These are phyloP conservation scores for Paraescarpia echinospica DNA, from an alignment of 1,140 invertebrate genomes.

Conservation along the genomic window DNA sequence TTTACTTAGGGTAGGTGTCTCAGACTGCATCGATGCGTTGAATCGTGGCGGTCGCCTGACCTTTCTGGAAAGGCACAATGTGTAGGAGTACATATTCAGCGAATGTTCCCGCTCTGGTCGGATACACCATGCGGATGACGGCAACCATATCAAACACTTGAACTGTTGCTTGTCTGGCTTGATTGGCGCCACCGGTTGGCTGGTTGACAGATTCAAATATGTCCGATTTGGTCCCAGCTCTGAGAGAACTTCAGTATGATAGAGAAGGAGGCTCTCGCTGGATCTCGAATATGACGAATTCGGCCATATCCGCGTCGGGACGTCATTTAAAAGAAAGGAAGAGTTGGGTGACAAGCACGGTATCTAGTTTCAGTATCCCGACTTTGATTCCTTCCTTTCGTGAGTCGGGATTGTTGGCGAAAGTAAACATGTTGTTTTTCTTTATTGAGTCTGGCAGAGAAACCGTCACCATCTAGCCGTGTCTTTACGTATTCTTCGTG, in stretches of 20 bases:
- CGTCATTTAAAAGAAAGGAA: constrained; percentile 17
- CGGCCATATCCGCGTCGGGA: constrained; percentile 6
- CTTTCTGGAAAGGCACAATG: constrained; percentile 4
- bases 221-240: too few species aligned
- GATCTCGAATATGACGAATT: constrained; percentile 9
- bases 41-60: not conserved
- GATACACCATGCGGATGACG: too few species aligned
- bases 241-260: constrained; percentile 14
- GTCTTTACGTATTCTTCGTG: not conserved
- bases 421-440: constrained; percentile 7
- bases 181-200: too few species aligned
- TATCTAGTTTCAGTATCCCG: too few species aligned
- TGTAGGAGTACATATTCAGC: too few species aligned
- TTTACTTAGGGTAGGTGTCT: constrained; percentile 5
- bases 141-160: too few species aligned
- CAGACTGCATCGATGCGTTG: constrained; percentile 17
- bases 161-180: too few species aligned
- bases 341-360: constrained; percentile 21
- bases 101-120: too few species aligned
- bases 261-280: constrained; percentile 7
- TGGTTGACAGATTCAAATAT: too few species aligned
- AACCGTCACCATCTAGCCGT: not conserved
- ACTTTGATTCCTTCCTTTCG: not conserved
- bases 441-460: not conserved
- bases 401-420: not conserved